Conservation (phyloP, 2,888 invertebrate species). For the Heliconius cydno region DNA sequence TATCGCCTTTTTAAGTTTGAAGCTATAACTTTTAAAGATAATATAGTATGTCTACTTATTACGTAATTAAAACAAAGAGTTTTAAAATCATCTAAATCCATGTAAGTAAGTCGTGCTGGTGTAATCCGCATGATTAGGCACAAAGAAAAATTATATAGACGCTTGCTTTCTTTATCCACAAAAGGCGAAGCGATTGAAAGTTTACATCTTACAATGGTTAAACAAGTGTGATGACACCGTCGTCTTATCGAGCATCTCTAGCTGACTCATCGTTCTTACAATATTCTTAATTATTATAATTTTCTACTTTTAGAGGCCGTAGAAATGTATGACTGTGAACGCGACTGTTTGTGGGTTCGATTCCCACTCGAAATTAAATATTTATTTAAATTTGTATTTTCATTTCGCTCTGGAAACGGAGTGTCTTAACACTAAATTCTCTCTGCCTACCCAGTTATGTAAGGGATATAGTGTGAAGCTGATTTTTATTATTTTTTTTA, state of each 20-base stretch:
- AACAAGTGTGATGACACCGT: slow-evolving; percentile 67
- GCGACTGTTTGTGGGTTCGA: too few relatives aligned
- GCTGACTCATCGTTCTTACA: slow-evolving; percentile 76
- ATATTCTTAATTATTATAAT: slow-evolving; percentile 78
- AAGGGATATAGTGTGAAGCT: too few relatives aligned
- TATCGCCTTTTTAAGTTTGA: slow-evolving; percentile 1
- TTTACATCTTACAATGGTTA: slow-evolving; percentile 68
- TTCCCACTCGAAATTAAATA: too few relatives aligned
- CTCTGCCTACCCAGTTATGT: too few relatives aligned
- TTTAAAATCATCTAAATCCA: slow-evolving; percentile 20
- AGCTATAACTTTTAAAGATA: slow-evolving; percentile 2
- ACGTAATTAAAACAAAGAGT: slow-evolving; percentile 31
- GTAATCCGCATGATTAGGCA: slow-evolving; percentile 71
- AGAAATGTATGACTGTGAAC: too few relatives aligned
- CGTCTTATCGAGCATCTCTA: slow-evolving; percentile 70
- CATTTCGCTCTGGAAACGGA: too few relatives aligned
- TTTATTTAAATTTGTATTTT: too few relatives aligned
- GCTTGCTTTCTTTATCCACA: slow-evolving; percentile 75
- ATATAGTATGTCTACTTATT: slow-evolving; percentile 6
- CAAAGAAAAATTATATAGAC: slow-evolving; percentile 63
- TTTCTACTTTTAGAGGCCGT: too few relatives aligned
- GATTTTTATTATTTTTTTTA: too few relatives aligned
- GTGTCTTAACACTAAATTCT: too few relatives aligned
- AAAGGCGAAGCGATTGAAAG: slow-evolving; percentile 71
- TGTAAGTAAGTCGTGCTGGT: slow-evolving; percentile 49